Base-by-base conservation (phyloP, 2,113 vertebrate species). In the Coptodon bakossiorum region DNA sequence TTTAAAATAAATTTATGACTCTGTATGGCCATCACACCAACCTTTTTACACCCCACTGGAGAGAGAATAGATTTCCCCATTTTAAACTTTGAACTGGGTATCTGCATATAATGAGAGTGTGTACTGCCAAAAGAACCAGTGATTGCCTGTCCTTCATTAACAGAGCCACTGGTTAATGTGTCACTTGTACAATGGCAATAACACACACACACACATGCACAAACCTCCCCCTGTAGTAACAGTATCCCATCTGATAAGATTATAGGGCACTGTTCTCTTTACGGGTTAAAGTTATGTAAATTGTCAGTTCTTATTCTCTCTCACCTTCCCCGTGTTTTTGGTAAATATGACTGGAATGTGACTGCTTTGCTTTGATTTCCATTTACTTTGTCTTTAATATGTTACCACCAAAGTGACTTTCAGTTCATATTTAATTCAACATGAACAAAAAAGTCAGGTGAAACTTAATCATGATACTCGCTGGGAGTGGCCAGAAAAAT, bases 101-200 rank as follows among this genome's bases (percentile, higher is more conserved):
- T 89, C 87, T 91, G 10, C 63, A 40, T 82, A 57, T 27, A 76
- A 38, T 13, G 61, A 88, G 87, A 82, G 76, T 59, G 82, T 68
- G 86, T 36, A 63, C 63, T 81, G 88, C 85, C 87, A 88, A 84
- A 86, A 83, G 85, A 93, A 91, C 90, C 91, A 87, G 91, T 95
- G 91, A 95, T 93, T 94, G 82, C 88, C 63, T 45, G 94, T 95
- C 93, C 93, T 93, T 95, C 93, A 93, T 95, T 95, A 94, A 96
- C 95, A 94, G 89, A 95, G 92, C 90, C 86, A 81, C 84, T 92
- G 92, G 95, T 96, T 95, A 96, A 96, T 96, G 90, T 93, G 84
- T 95, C 66, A 95, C 95, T 89, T 78, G 83, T 89, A 88, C 89
- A 88, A 89, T 89, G 56, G 88, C 86, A 85, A 81, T 86, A 79